Conservation (phyloP, 2,797 vertebrate species). For the Hemibagrus guttatus region DNA sequence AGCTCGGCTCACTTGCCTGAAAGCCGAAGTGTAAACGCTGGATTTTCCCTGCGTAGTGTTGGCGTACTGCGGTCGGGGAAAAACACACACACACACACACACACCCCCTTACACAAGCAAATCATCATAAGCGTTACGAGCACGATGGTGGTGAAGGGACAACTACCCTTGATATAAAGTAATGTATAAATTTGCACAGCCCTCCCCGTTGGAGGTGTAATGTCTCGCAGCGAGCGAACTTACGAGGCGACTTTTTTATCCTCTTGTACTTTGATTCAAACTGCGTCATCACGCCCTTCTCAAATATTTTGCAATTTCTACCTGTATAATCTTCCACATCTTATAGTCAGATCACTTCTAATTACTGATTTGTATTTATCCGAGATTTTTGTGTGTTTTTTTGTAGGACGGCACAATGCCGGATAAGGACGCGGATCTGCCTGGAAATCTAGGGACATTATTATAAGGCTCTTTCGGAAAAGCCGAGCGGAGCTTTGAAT, state of each 20-base stretch:
- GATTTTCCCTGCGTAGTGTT: slow-evolving; percentile 27
- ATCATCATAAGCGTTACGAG: slow-evolving; percentile 10
- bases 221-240: slow-evolving; percentile 8
- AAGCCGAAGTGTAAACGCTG: slow-evolving; percentile 8
- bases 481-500: slow-evolving; percentile 68
- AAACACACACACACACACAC: not conserved
- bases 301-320: not conserved
- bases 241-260: slow-evolving; percentile 16
- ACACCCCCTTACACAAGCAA: not conserved
- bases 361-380: slow-evolving; percentile 30
- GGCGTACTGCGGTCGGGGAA: slow-evolving; percentile 10
- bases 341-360: slow-evolving; percentile 12
- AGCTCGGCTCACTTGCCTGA: not conserved
- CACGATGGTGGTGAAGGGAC: slow-evolving; percentile 15
- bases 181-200: not conserved
- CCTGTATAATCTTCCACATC: not conserved
- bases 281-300: slow-evolving; percentile 53
- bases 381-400: slow-evolving; percentile 56
- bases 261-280: slow-evolving; percentile 46
- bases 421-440: slow-evolving; percentile 73
- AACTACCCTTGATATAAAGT: not conserved
- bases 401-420: slow-evolving; percentile 79
- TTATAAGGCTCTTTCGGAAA: slow-evolving; percentile 75
- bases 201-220: too few relatives aligned
- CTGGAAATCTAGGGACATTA: slow-evolving; percentile 71